phyloP scores from a whole-genome alignment of 2,113 vertebrate genomes.

The Melospiza melodia region DNA sequence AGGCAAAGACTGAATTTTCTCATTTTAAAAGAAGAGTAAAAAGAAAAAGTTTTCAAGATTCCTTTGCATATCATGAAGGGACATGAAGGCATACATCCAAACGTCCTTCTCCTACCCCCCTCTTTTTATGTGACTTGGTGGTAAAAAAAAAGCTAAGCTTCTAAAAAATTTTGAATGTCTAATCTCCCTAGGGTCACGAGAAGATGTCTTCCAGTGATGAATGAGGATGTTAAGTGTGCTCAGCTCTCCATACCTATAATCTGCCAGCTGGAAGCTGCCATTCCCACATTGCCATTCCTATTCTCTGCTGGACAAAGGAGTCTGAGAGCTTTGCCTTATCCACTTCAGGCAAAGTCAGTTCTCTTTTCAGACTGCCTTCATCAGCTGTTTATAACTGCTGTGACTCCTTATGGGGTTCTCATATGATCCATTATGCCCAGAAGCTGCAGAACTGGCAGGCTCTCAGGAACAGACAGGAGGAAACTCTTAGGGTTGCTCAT shows the following conservation, averaged over 20 bases:
- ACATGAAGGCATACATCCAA: neutral
- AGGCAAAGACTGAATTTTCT: neutral
- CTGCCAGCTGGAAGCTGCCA: neutral
- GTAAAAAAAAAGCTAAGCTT: neutral
- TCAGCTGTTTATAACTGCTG: neutral
- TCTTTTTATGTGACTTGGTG: neutral
- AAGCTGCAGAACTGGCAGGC: neutral
- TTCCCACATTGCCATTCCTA: constrained; percentile 12
- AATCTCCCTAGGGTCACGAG: fast-evolving
- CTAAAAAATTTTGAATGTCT: neutral
- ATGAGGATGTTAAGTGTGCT: neutral
- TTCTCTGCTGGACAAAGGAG: neutral
- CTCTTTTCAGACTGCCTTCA: neutral
- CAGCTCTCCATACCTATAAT: neutral
- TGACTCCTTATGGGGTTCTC: neutral
- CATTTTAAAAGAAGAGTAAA: neutral
- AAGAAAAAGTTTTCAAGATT: neutral
- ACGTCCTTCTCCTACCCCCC: neutral
- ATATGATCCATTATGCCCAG: constrained; percentile 2
- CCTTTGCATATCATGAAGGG: neutral
- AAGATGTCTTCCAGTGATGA: neutral
- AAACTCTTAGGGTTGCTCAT: neutral
- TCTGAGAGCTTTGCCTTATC: neutral
- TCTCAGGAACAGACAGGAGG: neutral
- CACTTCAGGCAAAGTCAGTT: constrained; percentile 10